phyloP scores from a whole-genome alignment of 2,888 invertebrate genomes.

The Notodonta dromedarius region DNA sequence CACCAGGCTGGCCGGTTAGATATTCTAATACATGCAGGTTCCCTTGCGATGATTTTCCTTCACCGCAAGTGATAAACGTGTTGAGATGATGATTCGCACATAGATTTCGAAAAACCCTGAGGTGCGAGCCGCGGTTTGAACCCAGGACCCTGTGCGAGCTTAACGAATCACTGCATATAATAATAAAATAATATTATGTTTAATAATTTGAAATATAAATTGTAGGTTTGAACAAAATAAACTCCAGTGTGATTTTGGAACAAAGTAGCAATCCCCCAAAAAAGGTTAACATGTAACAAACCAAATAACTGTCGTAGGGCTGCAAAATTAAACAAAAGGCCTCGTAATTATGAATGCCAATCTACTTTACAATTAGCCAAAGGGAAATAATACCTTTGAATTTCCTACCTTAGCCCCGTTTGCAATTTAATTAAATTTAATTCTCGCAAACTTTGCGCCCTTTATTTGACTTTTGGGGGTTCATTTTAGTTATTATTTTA shows the following conservation, averaged over 20 bases:
- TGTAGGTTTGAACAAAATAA: not conserved
- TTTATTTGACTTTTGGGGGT: conserved; percentile 29
- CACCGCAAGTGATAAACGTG: too few species aligned
- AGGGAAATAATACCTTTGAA: conserved; percentile 40
- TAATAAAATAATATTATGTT: too few species aligned
- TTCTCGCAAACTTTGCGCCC: conserved; percentile 27
- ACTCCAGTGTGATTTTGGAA: not conserved
- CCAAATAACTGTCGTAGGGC: conserved; percentile 27
- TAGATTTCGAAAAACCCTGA: too few species aligned
- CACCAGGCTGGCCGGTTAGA: too few species aligned
- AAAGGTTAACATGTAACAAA: conserved; percentile 25
- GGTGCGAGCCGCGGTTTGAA: too few species aligned
- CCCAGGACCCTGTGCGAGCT: too few species aligned
- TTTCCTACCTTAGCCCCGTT: conserved; percentile 40
- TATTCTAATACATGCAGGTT: too few species aligned
- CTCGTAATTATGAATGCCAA: conserved; percentile 49
- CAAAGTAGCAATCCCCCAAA: conserved; percentile 24
- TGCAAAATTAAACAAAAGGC: conserved; percentile 42
- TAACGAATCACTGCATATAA: too few species aligned
- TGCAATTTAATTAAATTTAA: conserved; percentile 46
- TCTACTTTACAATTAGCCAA: conserved; percentile 47
- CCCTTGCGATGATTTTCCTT: too few species aligned
- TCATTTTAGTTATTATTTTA: conserved; percentile 39
- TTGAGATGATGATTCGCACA: too few species aligned
- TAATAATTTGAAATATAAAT: too few species aligned